Conservation (phyloP, 2,797 vertebrate species). For the Cephalopachus bancanus region DNA sequence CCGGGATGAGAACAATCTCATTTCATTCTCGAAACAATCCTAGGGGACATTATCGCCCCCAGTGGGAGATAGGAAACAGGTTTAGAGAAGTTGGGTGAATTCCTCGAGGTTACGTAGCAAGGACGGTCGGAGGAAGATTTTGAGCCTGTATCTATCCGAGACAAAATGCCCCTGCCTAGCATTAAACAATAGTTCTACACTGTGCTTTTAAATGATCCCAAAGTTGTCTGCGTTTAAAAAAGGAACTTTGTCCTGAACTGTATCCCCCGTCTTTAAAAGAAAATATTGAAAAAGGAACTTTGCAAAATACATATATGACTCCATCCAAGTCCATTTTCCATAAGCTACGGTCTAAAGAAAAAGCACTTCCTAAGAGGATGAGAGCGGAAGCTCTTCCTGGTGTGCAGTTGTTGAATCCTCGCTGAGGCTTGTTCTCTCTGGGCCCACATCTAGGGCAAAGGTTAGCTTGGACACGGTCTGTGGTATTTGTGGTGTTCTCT, state of each 20-base stretch:
- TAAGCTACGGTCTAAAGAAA: neutral
- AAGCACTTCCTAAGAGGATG: neutral
- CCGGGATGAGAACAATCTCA: neutral
- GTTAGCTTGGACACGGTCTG: constrained; percentile 6
- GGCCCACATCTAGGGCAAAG: constrained; percentile 3
- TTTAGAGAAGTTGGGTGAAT: neutral
- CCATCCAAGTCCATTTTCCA: constrained; percentile 1
- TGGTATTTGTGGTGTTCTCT: neutral
- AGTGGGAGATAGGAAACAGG: neutral
- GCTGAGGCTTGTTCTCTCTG: neutral
- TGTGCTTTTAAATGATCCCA: constrained; percentile 14
- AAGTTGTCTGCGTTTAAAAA: constrained; percentile 43
- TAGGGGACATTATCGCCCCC: neutral
- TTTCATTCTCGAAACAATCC: constrained; percentile 1
- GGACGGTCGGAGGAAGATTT: neutral
- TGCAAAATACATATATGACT: neutral
- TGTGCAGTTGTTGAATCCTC: neutral
- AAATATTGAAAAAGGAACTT: neutral
- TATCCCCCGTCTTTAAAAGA: no score
- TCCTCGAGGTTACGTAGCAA: neutral
- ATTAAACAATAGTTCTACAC: constrained; percentile 14
- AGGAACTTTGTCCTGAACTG: neutral
- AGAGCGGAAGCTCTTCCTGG: constrained; percentile 1
- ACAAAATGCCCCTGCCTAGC: neutral
- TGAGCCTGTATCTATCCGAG: neutral